phyloP scores from a whole-genome alignment of 2,888 invertebrate species.

The Brachyptera risi region DNA sequence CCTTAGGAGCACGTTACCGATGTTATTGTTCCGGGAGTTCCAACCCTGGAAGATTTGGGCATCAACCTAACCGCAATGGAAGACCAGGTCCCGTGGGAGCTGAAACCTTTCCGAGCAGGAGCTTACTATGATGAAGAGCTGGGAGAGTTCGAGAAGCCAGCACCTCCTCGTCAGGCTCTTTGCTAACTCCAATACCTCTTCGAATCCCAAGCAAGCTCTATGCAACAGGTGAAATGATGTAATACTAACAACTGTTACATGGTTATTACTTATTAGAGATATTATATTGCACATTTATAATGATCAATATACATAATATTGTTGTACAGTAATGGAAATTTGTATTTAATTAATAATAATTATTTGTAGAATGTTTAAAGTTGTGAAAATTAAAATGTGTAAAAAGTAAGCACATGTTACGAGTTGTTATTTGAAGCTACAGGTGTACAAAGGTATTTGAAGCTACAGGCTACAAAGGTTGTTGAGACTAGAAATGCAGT shows the following conservation, averaged over 20 bases:
- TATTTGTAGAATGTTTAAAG: too few relatives aligned
- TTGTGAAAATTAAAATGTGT: too few relatives aligned
- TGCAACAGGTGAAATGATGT: too few relatives aligned
- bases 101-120: slow-evolving; percentile 64
- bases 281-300: slow-evolving; percentile 8
- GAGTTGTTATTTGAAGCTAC: neutral
- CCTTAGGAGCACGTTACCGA: slow-evolving; percentile 80
- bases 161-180: slow-evolving; percentile 47
- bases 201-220: too few relatives aligned
- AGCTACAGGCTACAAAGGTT: too few relatives aligned
- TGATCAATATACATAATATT: neutral
- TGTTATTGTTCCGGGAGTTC: slow-evolving; percentile 55
- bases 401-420: too few relatives aligned
- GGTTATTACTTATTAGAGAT: slow-evolving; percentile 1
- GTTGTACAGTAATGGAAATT: slow-evolving; percentile 5
- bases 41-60: slow-evolving; percentile 85
- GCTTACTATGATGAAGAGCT: slow-evolving; percentile 69
- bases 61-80: slow-evolving; percentile 72
- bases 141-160: slow-evolving; percentile 68
- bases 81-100: slow-evolving; percentile 76
- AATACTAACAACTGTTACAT: too few relatives aligned
- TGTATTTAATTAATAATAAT: neutral
- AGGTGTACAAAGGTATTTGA: too few relatives aligned
- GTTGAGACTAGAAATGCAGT: too few relatives aligned
- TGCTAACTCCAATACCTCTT: too few relatives aligned